Evolutionary conservation across 2,797 vertebrate species (phyloP).

Genomic region (Momotus momota): DNA sequence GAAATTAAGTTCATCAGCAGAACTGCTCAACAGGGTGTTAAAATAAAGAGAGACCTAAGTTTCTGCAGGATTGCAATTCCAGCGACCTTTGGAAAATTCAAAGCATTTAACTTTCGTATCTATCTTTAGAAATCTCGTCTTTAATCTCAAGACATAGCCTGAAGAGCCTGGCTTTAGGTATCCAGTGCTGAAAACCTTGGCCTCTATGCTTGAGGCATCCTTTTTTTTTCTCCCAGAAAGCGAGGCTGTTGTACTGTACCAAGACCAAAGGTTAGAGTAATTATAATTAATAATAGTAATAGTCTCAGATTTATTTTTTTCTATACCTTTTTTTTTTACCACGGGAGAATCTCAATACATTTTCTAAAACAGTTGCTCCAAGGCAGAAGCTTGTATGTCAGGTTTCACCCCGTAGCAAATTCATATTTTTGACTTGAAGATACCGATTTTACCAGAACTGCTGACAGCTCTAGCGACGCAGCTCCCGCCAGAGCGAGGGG

Average conservation of each 20-base stretch:
- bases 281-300: background rate
- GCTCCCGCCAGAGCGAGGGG: background rate
- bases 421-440: background rate
- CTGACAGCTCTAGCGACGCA: background rate
- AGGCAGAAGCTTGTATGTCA: background rate
- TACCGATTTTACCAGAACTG: background rate
- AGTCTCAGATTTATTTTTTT: background rate
- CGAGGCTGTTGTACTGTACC: background rate
- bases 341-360: background rate
- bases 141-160: background rate
- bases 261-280: background rate
- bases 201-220: background rate
- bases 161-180: background rate
- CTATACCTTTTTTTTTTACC: background rate
- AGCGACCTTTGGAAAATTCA: background rate
- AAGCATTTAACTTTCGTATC: background rate
- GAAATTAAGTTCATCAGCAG: background rate
- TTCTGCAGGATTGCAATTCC: background rate
- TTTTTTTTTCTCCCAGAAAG: background rate
- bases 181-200: background rate
- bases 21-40: background rate
- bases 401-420: background rate
- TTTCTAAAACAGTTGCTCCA: background rate
- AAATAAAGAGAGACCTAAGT: background rate
- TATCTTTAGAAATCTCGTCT: background rate